These are phyloP conservation scores for Carassius auratus DNA, from an alignment of 2,113 vertebrate species.

Conservation along the genomic window DNA sequence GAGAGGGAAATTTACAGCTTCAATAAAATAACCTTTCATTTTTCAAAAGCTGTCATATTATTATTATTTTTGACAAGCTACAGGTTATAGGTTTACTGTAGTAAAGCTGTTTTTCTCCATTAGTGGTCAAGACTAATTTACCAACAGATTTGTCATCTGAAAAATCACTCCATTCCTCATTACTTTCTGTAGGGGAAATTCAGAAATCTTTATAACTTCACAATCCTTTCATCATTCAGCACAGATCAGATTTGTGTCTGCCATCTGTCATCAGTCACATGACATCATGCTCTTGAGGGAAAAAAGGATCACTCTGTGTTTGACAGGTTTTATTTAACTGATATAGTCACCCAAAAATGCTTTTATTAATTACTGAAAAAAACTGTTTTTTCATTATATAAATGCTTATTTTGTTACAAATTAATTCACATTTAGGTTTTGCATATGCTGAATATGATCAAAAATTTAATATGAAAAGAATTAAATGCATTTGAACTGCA, in stretches of 20 bases:
- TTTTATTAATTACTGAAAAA: neutral
- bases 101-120: neutral
- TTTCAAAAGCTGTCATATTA: neutral
- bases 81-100: neutral
- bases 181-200: neutral
- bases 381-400: neutral
- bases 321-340: neutral
- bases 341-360: neutral
- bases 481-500: neutral
- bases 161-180: neutral
- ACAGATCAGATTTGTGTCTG: slow-evolving; percentile 11
- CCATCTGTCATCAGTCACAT: slow-evolving; percentile 3
- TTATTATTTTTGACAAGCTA: neutral
- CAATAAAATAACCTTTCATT: neutral
- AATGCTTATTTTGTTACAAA: neutral
- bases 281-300: neutral
- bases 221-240: neutral
- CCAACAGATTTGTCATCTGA: neutral
- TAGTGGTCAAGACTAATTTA: neutral
- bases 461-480: neutral
- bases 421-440: neutral
- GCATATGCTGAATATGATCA: neutral
- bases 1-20: neutral
- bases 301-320: neutral
- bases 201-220: neutral